Conservation (phyloP, 1,140 invertebrate genomes). For the Diploscapter pachys region DNA sequence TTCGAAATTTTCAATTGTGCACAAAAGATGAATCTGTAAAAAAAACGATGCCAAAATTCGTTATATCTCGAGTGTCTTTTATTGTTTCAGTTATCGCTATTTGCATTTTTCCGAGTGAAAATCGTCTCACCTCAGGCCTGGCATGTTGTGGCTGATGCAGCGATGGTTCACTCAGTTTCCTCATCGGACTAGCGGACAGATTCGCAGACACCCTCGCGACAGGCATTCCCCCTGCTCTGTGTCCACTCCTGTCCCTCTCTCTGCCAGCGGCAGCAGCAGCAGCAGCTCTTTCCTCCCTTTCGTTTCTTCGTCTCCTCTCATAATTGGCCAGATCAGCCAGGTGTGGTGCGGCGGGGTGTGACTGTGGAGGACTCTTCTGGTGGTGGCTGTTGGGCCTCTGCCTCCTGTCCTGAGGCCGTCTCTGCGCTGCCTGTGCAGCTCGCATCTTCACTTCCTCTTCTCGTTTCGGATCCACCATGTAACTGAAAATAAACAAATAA, state of each 20-base stretch:
- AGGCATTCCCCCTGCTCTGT: slow-evolving; percentile 44
- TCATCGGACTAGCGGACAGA: slow-evolving; percentile 33
- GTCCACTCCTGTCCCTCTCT: slow-evolving; percentile 27
- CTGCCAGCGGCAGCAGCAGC: background rate
- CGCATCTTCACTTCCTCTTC: slow-evolving; percentile 32
- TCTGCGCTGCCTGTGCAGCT: slow-evolving; percentile 26
- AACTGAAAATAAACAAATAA: slow-evolving; percentile 4
- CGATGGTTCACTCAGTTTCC: slow-evolving; percentile 54
- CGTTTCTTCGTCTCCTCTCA: slow-evolving; percentile 48
- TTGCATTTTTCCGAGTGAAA: too few relatives aligned
- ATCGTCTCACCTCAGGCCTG: slow-evolving; percentile 42
- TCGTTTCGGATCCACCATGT: slow-evolving; percentile 6
- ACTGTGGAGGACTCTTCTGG: slow-evolving; percentile 31
- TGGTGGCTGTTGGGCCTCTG: slow-evolving; percentile 32
- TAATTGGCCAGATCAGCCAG: slow-evolving; percentile 49
- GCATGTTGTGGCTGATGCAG: slow-evolving; percentile 42
- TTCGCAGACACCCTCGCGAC: slow-evolving; percentile 21
- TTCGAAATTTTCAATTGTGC: too few relatives aligned
- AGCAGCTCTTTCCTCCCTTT: slow-evolving; percentile 30
- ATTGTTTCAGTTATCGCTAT: too few relatives aligned
- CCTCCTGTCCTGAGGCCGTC: slow-evolving; percentile 7
- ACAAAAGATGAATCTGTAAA: too few relatives aligned
- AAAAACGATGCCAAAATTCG: too few relatives aligned
- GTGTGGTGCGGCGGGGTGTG: slow-evolving; percentile 51
- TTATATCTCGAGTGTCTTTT: too few relatives aligned